A percentile compares a stretch with the other conserved stretches of the same genome.
Evolutionary conservation across 1,140 invertebrate genomes (phyloP).

Genomic region (Gonioctena quinquepunctata): DNA sequence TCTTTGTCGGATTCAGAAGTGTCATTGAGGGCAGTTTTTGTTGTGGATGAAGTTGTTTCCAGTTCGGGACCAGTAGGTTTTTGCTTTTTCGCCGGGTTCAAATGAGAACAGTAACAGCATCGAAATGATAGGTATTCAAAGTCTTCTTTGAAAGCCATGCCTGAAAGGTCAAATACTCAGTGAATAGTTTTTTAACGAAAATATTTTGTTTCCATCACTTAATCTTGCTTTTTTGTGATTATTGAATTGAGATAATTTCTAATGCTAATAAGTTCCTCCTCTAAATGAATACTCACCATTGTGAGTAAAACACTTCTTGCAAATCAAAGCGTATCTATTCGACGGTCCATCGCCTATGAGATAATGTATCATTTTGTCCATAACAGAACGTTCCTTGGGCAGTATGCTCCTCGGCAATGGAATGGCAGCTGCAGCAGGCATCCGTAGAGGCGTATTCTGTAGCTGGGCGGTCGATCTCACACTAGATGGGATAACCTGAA

Average conservation of each 20-base stretch:
- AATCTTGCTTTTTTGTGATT: too few relatives aligned
- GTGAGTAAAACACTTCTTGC: conserved; percentile 84
- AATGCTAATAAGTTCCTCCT: too few relatives aligned
- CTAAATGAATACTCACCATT: conserved; percentile 68
- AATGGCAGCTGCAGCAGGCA: background rate
- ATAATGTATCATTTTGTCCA: conserved; percentile 92
- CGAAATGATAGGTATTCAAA: conserved; percentile 91
- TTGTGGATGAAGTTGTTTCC: conserved; percentile 42
- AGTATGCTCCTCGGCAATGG: conserved; percentile 59
- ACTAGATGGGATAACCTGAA: background rate
- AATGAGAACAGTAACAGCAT: conserved; percentile 85
- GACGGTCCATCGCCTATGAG: conserved; percentile 93
- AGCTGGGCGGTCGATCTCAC: background rate
- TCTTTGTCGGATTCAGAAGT: conserved; percentile 45
- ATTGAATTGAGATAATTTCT: too few relatives aligned
- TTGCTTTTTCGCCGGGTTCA: conserved; percentile 84
- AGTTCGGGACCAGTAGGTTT: conserved; percentile 74
- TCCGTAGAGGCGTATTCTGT: background rate
- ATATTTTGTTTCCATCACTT: too few relatives aligned
- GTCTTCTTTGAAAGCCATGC: conserved; percentile 95
- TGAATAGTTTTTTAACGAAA: background rate
- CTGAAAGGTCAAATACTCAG: conserved; percentile 49
- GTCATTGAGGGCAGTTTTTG: conserved; percentile 16
- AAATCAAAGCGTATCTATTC: conserved; percentile 94
- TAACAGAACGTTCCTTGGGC: conserved; percentile 58